Evolutionary conservation across 2,888 invertebrate genomes (phyloP), one percentile per base, ranked within the genome.

Genomic region (Caenorhabditis uteleia): DNA sequence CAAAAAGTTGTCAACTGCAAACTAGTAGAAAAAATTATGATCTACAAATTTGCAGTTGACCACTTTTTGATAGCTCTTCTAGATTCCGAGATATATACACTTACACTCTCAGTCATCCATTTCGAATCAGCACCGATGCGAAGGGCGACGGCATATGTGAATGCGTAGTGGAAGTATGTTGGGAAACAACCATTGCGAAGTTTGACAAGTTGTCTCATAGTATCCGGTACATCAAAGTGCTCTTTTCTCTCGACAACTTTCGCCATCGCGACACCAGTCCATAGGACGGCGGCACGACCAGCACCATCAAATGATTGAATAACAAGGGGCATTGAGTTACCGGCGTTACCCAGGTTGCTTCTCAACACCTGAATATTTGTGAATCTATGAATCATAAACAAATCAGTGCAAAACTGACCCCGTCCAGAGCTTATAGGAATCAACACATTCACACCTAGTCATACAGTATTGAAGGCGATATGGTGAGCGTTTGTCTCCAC

Each of bases 171-270:
- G 25, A 21, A 29, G 21, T 45, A 45, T 12, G 14, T 45, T 2
- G 45, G 33, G n/a, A 45, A 6, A 10, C 20, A 45, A 31, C 45
- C 45, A 14, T 31, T 31, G 14, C 45, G 45, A 31, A 45, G 31
- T 45, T 25, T 40, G 38, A 38, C 16, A 5, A 65, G 27, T 36
- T 48, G 47, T 20, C 38, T 49, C 34, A 66, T 56, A 16, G 66
- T 33, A 23, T 62, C 61, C 6, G 49, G 50, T 12, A 69, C 45
- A 50, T 69, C 69, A 43, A 69, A 69, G 31, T 66, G 58, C 43
- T 65, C 66, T 12, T 56, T 40, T 51, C 58, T 66, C 46, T 66
- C 69, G 21, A 62, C 53, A 31, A 66, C 69, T 45, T 62, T 65
- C 23, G 44, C n/a, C 27, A 69, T 36, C 60, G 59, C 59, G 40